Base-by-base conservation (phyloP, 2,797 vertebrate genomes). In the Lacerta bilineata region DNA sequence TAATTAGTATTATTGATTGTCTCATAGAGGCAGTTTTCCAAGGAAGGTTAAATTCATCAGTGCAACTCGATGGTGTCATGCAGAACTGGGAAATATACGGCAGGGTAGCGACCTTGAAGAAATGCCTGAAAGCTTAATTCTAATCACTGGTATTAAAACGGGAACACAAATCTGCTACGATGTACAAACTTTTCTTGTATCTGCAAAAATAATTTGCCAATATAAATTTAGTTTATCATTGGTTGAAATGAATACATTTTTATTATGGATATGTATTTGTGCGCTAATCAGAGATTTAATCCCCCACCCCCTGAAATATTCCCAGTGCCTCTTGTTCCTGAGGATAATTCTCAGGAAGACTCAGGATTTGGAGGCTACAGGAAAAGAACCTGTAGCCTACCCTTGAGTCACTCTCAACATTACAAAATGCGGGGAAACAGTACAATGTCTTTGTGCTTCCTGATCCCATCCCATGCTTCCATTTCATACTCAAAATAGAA, bases 1-100 rank as follows among this genome's bases (percentile, higher is more conserved):
- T 89, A 89, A 89, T 89, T 89, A 76, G 83, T 41, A 86, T 86
- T 89, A 89, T 76, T 82, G 88, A 89, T 82, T 89, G 78, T 43
- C 72, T 76, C 88, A 86, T 76, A 41, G 84, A 82, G 71, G 43
- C 71, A 82, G 76, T 89, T 82, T 86, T 81, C 78, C 84, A 59
- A 76, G 85, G 84, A 89, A 89, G 59, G 61, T 85, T 86, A 89
- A 81, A 89, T 86, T 82, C 72, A 86, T 89, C 88, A 89, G 71
- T 59, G 68, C 78, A 59, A 85, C 79, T 89, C 61, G 75, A 33
- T 41, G 18, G 43, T 17, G 59, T 80, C 83, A 81, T 20, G 78
- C 5, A 85, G n/a, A 76, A 85, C 76, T 80, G 25, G n/a, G 78
- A 89, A 84, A 80, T 85, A 89, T 75, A 85, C 3, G 36, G 25